phyloP scores from a whole-genome alignment of 2,888 invertebrate genomes.

The Seladonia tumulorum region DNA sequence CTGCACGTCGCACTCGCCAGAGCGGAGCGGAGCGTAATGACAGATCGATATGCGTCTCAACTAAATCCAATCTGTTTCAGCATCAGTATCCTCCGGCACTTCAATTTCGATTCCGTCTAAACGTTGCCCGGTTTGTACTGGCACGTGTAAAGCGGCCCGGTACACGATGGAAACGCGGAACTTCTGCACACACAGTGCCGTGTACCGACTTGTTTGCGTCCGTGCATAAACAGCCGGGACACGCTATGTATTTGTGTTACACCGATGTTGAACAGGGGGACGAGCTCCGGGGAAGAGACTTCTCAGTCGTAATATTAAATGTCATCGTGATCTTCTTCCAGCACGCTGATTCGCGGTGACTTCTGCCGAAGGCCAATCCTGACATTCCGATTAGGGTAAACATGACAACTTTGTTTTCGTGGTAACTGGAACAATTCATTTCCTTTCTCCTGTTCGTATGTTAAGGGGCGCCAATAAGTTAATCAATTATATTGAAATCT shows the following conservation, averaged over 20 bases:
- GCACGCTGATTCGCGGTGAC: neutral
- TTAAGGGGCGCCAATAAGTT: too few species aligned
- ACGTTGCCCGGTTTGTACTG: conserved; percentile 62
- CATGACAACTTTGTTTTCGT: too few species aligned
- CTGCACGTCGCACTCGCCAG: neutral
- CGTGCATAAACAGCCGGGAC: conserved; percentile 57
- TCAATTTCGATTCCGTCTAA: conserved; percentile 68
- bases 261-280: neutral
- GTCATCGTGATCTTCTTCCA: neutral
- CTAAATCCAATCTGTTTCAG: conserved; percentile 64
- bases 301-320: neutral
- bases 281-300: neutral
- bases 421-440: too few species aligned
- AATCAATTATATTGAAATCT: too few species aligned
- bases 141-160: conserved; percentile 61
- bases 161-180: conserved; percentile 46
- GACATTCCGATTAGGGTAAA: neutral
- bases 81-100: conserved; percentile 60
- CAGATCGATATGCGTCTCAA: conserved; percentile 55
- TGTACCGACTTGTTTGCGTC: conserved; percentile 55
- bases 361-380: neutral
- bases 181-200: conserved; percentile 39
- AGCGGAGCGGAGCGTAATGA: conserved; percentile 23
- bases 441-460: too few species aligned
- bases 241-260: conserved; percentile 17